These are phyloP conservation scores for Suncus etruscus DNA, from an alignment of 2,113 vertebrate species.

Conservation along the genomic window DNA sequence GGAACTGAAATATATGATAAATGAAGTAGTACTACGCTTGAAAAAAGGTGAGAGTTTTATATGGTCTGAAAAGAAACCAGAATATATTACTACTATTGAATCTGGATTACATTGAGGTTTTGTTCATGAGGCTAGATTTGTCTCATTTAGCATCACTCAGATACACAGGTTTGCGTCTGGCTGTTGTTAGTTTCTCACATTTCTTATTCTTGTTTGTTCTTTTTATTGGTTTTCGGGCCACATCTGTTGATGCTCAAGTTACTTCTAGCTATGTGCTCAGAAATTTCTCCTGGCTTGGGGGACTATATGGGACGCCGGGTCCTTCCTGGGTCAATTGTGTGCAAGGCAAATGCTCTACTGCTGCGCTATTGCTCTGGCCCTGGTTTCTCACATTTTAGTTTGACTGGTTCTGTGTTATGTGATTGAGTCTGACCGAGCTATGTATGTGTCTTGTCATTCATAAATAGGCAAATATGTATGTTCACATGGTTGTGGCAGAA, in stretches of 20 bases:
- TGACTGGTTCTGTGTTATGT: background rate
- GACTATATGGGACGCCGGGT: no score
- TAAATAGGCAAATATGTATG: background rate
- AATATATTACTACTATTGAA: background rate
- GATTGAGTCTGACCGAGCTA: background rate
- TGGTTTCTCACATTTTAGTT: background rate
- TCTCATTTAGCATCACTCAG: background rate
- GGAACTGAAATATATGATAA: no score
- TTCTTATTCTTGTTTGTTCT: background rate
- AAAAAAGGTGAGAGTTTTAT: no score
- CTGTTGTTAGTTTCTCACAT: background rate
- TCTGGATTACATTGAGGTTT: background rate
- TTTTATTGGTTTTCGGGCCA: no score
- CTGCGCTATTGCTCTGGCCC: no score
- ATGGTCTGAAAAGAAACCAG: no score
- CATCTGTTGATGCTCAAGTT: no score
- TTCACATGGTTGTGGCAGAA: background rate
- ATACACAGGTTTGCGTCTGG: background rate
- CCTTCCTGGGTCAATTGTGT: no score
- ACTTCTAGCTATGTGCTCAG: no score
- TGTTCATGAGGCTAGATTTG: background rate
- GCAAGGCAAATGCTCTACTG: no score
- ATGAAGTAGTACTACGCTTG: no score
- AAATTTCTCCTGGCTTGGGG: no score
- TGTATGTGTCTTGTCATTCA: background rate